A percentile compares a stretch with the other conserved stretches of the same genome.
Conservation (phyloP, 1,140 invertebrate genomes). For the Heliothis subflexa region DNA sequence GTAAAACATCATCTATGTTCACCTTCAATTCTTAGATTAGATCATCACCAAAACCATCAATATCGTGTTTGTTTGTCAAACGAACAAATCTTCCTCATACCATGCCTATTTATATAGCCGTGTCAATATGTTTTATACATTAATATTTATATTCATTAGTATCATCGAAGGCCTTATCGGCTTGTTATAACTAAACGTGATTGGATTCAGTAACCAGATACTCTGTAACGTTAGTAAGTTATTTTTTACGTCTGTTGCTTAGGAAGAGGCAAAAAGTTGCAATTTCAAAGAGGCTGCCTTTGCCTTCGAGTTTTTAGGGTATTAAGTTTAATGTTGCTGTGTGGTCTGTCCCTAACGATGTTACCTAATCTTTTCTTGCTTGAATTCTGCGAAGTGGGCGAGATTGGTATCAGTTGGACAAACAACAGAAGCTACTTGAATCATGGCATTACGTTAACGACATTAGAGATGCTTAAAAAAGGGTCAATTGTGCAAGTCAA, state of each 20-base stretch:
- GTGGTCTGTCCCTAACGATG: neutral
- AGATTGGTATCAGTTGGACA: neutral
- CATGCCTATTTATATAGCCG: neutral
- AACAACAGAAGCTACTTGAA: too few relatives aligned
- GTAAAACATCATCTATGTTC: neutral
- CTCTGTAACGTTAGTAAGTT: slow-evolving; percentile 20
- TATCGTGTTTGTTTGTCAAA: slow-evolving; percentile 20
- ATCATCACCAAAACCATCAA: slow-evolving; percentile 26
- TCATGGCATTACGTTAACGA: too few relatives aligned
- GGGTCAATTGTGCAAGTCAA: too few relatives aligned
- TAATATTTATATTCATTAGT: slow-evolving; percentile 38
- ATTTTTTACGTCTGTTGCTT: slow-evolving; percentile 13
- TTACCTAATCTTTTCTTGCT: neutral
- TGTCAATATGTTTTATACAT: slow-evolving; percentile 16
- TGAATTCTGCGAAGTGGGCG: neutral
- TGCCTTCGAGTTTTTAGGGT: slow-evolving; percentile 1
- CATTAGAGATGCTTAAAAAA: too few relatives aligned
- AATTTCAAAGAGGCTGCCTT: neutral
- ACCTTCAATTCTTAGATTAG: neutral
- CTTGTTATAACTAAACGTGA: slow-evolving; percentile 30
- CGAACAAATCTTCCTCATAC: slow-evolving; percentile 5
- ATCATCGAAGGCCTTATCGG: slow-evolving; percentile 30
- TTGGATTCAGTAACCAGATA: slow-evolving; percentile 40
- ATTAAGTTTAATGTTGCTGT: slow-evolving; percentile 12
- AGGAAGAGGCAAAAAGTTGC: slow-evolving; percentile 18